Conservation (phyloP, 2,797 vertebrate species). For the Leptatherina wallacei region DNA sequence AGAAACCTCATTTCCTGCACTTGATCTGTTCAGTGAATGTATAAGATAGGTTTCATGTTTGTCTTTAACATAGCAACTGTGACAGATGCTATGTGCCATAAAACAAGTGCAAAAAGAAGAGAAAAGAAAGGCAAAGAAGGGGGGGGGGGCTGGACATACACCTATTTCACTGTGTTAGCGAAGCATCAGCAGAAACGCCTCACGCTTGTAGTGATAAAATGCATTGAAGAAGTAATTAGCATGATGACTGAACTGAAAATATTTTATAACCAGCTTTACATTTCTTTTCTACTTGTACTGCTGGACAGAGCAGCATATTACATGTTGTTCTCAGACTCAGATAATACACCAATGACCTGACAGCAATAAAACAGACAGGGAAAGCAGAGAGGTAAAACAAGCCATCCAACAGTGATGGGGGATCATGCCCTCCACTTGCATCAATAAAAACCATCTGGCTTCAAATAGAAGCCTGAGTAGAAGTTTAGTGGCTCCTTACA, state of each 20-base stretch:
- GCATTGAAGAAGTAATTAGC: constrained; percentile 11
- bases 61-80: constrained; percentile 66
- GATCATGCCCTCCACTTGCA: constrained; percentile 18
- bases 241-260: not conserved
- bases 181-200: not conserved
- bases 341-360: constrained; percentile 16
- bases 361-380: constrained; percentile 36
- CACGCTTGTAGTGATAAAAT: constrained; percentile 32
- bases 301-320: constrained; percentile 32
- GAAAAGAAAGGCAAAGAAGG: not conserved
- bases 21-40: constrained; percentile 36
- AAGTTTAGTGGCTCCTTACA: constrained; percentile 41
- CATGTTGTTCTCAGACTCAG: constrained; percentile 7
- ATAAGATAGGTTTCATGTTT: constrained; percentile 54
- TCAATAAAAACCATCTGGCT: constrained; percentile 43
- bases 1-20: constrained; percentile 69
- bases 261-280: constrained; percentile 44
- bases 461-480: constrained; percentile 8
- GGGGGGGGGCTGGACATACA: not conserved
- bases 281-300: constrained; percentile 38
- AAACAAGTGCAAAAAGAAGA: constrained; percentile 37
- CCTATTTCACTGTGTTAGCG: constrained; percentile 14
- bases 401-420: not conserved
- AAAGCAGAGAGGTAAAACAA: constrained; percentile 35
- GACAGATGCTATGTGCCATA: constrained; percentile 67